These are phyloP conservation scores for Leiothrix lutea DNA, from an alignment of 2,113 vertebrate species.

Conservation along the genomic window DNA sequence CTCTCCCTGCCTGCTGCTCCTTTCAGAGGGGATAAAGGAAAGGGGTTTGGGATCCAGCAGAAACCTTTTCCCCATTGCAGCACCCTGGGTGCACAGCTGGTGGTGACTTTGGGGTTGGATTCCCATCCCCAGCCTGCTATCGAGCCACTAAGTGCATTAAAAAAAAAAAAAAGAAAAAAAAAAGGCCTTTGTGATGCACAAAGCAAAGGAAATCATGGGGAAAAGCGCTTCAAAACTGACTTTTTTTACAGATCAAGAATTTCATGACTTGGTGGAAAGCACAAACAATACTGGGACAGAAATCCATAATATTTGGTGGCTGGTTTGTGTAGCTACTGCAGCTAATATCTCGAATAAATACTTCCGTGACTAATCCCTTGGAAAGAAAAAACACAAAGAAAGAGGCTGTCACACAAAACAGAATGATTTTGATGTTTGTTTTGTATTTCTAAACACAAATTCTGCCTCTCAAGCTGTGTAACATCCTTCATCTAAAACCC, in stretches of 20 bases:
- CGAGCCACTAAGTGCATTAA: not conserved
- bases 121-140: not conserved
- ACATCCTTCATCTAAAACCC: not conserved
- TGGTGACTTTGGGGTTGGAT: not conserved
- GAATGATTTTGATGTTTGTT: constrained; percentile 28
- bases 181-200: not conserved
- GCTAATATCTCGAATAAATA: not conserved
- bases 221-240: not conserved
- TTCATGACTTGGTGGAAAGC: not conserved
- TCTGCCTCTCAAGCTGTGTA: not conserved
- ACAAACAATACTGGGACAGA: not conserved
- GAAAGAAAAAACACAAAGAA: constrained; percentile 28
- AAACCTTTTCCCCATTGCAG: too few relatives aligned
- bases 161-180: too few relatives aligned
- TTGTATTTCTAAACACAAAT: constrained; percentile 5
- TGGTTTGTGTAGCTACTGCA: not conserved
- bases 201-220: not conserved
- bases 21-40: not conserved
- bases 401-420: not conserved
- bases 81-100: fast-evolving
- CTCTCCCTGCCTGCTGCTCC: not conserved
- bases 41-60: not conserved
- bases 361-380: not conserved
- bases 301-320: not conserved
- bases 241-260: not conserved